These are phyloP conservation scores for Polypedilum vanderplanki DNA, from an alignment of 1,140 invertebrate species.

Conservation along the genomic window DNA sequence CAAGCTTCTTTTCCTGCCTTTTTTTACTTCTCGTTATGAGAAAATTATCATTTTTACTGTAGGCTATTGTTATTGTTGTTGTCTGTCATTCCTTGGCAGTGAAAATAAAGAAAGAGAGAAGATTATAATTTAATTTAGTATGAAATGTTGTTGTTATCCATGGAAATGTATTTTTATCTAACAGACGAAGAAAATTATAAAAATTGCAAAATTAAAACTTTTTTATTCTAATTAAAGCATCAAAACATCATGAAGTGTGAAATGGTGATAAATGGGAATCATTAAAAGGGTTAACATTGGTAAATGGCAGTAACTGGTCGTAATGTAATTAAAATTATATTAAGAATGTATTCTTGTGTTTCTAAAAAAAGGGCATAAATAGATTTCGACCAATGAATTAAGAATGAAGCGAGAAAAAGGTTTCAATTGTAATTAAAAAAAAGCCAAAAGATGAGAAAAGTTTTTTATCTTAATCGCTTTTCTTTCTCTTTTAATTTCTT, in stretches of 20 bases:
- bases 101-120: not conserved
- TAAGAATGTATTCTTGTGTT: no score
- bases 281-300: not conserved
- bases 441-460: no score
- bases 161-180: not conserved
- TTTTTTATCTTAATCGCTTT: no score
- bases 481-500: no score
- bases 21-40: not conserved
- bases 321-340: constrained; percentile 1
- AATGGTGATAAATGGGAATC: not conserved
- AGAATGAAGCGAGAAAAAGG: no score
- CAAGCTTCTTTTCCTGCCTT: not conserved
- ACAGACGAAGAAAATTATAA: not conserved
- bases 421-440: no score
- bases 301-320: not conserved
- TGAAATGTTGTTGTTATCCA: not conserved
- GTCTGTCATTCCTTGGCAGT: not conserved
- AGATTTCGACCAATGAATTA: no score
- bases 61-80: not conserved
- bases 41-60: not conserved
- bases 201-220: not conserved
- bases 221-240: not conserved
- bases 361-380: not conserved
- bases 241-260: constrained; percentile 17
- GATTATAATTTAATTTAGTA: constrained; percentile 15